Conservation (phyloP, 2,888 invertebrate genomes). For the Brachylomia viminalis region DNA sequence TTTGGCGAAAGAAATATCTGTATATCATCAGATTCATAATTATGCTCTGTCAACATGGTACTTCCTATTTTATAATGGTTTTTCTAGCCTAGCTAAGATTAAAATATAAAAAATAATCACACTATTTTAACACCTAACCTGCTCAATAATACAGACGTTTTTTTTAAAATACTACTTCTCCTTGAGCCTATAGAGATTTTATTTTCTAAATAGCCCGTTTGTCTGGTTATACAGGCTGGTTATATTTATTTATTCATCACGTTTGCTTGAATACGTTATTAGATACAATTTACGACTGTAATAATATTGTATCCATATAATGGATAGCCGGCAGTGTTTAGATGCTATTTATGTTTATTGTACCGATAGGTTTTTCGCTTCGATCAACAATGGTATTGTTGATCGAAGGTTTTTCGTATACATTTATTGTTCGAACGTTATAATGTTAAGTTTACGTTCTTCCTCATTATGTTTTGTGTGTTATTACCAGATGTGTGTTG, state of each 20-base stretch:
- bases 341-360: constrained; percentile 60
- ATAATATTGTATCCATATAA: constrained; percentile 59
- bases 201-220: constrained; percentile 5
- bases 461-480: constrained; percentile 24
- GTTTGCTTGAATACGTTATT: constrained; percentile 57
- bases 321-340: constrained; percentile 55
- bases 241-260: constrained; percentile 46
- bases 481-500: background rate
- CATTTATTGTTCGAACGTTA: too few relatives aligned
- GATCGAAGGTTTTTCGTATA: constrained; percentile 16
- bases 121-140: background rate
- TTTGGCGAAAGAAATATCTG: background rate
- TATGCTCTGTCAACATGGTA: background rate
- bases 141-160: constrained; percentile 2
- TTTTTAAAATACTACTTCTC: background rate
- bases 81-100: background rate
- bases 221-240: constrained; percentile 17
- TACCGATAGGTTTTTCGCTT: constrained; percentile 50
- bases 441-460: constrained; percentile 15
- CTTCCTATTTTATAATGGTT: background rate
- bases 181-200: constrained; percentile 5
- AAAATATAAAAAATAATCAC: background rate
- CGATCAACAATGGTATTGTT: too few relatives aligned
- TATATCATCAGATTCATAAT: background rate
- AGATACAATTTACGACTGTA: constrained; percentile 55